Evolutionary conservation across 2,797 vertebrate genomes (phyloP).

Genomic region (Enteromius argenteus): DNA sequence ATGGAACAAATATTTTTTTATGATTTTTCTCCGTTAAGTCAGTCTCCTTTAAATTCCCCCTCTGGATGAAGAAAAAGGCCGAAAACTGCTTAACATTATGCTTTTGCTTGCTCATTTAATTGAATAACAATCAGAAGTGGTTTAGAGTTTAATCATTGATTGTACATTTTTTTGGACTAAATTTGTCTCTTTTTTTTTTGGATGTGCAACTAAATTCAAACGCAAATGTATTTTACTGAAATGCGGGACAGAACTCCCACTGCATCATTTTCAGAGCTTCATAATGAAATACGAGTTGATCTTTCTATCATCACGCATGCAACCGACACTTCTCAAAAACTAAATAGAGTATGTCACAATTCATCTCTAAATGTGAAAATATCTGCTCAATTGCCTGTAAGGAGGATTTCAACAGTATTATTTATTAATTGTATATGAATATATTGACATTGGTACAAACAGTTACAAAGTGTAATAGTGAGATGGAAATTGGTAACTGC

Average conservation of each 20-base stretch:
- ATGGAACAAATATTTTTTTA: neutral
- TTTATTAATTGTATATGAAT: constrained; percentile 67
- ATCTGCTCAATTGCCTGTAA: constrained; percentile 54
- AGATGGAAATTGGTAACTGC: constrained; percentile 55
- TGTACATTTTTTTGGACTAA: constrained; percentile 54
- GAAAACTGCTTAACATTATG: constrained; percentile 56
- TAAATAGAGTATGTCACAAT: constrained; percentile 23
- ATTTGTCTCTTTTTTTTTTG: constrained; percentile 35
- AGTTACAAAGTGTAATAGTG: constrained; percentile 56
- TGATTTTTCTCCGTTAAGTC: constrained; percentile 27
- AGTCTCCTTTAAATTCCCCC: constrained; percentile 56
- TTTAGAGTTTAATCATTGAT: constrained; percentile 66
- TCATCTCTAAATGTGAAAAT: constrained; percentile 40
- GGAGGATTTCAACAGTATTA: constrained; percentile 65
- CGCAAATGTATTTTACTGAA: constrained; percentile 46
- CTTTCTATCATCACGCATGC: constrained; percentile 38
- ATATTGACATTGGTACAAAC: constrained; percentile 60
- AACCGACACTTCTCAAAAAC: constrained; percentile 45
- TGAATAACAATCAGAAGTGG: constrained; percentile 65
- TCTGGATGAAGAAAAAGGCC: constrained; percentile 45
- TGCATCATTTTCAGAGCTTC: constrained; percentile 37
- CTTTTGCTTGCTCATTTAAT: constrained; percentile 53
- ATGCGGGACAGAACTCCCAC: constrained; percentile 13
- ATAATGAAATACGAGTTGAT: constrained; percentile 39
- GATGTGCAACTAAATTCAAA: constrained; percentile 68